Percentiles rank a stretch among this genome's conserved stretches.
These are phyloP conservation scores for Bergia sp. DNA, from an alignment of 92 coral and sea anemone genomes.

Conservation along the genomic window DNA sequence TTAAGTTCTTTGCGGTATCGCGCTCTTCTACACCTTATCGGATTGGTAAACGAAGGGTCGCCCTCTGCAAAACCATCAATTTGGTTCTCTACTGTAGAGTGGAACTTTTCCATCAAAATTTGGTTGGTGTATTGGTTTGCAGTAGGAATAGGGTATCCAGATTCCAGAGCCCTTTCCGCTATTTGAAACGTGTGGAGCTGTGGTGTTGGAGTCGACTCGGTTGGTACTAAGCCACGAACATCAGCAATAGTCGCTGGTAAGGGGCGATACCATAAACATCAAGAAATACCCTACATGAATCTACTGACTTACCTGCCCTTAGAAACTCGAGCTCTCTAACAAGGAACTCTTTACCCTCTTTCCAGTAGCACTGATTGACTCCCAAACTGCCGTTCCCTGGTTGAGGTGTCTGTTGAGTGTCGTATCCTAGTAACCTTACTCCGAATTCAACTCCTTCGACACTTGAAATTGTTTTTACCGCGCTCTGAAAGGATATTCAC, in stretches of 20 bases:
- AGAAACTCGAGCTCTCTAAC: neutral
- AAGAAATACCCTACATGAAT: neutral
- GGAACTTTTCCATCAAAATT: conserved; percentile 24
- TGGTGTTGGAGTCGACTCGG: neutral
- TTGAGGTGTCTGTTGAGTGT: conserved; percentile 47
- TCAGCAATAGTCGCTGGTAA: conserved; percentile 15
- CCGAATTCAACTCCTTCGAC: conserved; percentile 25
- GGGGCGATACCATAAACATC: conserved; percentile 36
- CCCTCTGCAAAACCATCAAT: conserved; percentile 37
- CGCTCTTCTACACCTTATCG: conserved; percentile 28
- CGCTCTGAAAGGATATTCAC: neutral
- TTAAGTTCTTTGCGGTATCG: conserved; percentile 9
- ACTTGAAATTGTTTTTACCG: neutral
- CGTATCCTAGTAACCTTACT: conserved; percentile 33
- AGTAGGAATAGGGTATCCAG: conserved; percentile 47
- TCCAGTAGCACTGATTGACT: conserved; percentile 9
- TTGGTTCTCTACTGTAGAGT: conserved; percentile 9
- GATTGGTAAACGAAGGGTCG: conserved; percentile 10
- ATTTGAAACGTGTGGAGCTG: conserved; percentile 31
- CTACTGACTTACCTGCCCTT: conserved; percentile 8
- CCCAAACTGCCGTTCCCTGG: neutral
- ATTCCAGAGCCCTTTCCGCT: conserved; percentile 20
- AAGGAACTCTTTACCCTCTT: conserved; percentile 17
- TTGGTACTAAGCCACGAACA: conserved; percentile 28
- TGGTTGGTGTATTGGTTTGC: conserved; percentile 22